Evolutionary conservation across 2,797 vertebrate genomes (phyloP).

Genomic region (Sebastes kiyomatsui): DNA sequence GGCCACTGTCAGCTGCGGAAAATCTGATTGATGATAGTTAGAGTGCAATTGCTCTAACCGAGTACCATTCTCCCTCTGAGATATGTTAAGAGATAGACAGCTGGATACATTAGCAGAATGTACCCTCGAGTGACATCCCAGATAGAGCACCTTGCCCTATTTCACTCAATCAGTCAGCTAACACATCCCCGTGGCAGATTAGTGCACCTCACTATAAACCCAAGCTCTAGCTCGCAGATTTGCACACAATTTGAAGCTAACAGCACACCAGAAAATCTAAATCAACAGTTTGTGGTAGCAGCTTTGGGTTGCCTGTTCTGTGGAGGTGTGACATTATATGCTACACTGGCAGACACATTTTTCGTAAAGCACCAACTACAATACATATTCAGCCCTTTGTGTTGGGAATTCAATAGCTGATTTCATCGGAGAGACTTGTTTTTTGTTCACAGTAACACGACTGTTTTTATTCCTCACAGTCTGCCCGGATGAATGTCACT

Average conservation of each 20-base stretch:
- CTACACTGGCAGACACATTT: not conserved
- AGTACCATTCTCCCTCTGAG: conserved; percentile 59
- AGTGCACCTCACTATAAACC: conserved; percentile 60
- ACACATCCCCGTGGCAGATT: conserved; percentile 63
- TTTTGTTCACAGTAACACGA: not conserved
- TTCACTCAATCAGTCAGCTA: conserved; percentile 79
- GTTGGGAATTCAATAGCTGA: not conserved
- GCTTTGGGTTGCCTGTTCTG: conserved; percentile 1
- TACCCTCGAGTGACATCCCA: conserved; percentile 74
- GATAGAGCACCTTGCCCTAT: conserved; percentile 76
- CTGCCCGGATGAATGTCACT: conserved; percentile 2
- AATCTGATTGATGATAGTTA: conserved; percentile 47
- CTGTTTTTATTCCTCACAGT: not conserved
- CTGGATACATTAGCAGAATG: conserved; percentile 77
- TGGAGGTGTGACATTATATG: conserved; percentile 15
- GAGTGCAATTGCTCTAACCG: conserved; percentile 32
- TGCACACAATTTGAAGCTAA: conserved; percentile 43
- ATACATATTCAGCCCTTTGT: not conserved
- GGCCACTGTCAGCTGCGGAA: conserved; percentile 21
- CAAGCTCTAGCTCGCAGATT: conserved; percentile 31
- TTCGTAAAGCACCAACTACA: not conserved
- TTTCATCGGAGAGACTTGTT: not conserved
- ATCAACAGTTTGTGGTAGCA: conserved; percentile 26
- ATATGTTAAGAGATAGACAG: conserved; percentile 76
- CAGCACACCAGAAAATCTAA: conserved; percentile 14